Base-by-base conservation (phyloP, 2,888 invertebrate species). In the Notodonta ziczac region DNA sequence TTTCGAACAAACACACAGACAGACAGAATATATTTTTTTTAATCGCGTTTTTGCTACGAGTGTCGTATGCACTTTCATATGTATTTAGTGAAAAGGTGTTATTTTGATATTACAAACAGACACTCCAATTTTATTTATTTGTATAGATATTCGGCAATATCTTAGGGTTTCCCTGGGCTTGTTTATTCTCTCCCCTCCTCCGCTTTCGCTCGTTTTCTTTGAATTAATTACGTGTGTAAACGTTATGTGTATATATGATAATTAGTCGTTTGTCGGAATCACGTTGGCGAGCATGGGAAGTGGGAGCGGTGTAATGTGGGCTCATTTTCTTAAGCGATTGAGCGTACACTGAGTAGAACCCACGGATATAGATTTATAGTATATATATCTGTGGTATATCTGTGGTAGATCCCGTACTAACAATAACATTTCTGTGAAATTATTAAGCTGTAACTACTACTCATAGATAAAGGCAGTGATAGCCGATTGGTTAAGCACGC, bases 151-250 rank as follows among this genome's bases (percentile, higher is more conserved):
- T 9, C 16, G 16, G 58, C 54, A 58, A 66, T 10, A 39, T 14
- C 24, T 65, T 16, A 50, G 61, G 50, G 56, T 59, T 61, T 64
- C 55, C 55, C 7, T 1, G 32, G 61, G 61, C 62, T 53, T 58
- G 60, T 61, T 58, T 59, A 57, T 60, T 59, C 51, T 59, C 55
- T 42, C 55, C 39, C 48, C 54, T 35, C 42, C 13, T 10, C 44
- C 40, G 65, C 70, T 76, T 72, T 72, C 72, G 73, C 72, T 70
- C 77, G 75, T 81, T 86, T 84, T 84, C 80, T 83, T 83, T 80
- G 82, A 84, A 85, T 87, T 84, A 85, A 87, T 88, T 85, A 84
- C 71, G 69, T 70, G 72, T 70, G 78, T 74, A 73, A 78, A 76
- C 78, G 76, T 77, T 77, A 80, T 78, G 73, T 67, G 60, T 75